Evolutionary conservation across 2,888 invertebrate species (phyloP), one percentile per base, ranked within the genome.

Genomic region (Eudemis profundana): DNA sequence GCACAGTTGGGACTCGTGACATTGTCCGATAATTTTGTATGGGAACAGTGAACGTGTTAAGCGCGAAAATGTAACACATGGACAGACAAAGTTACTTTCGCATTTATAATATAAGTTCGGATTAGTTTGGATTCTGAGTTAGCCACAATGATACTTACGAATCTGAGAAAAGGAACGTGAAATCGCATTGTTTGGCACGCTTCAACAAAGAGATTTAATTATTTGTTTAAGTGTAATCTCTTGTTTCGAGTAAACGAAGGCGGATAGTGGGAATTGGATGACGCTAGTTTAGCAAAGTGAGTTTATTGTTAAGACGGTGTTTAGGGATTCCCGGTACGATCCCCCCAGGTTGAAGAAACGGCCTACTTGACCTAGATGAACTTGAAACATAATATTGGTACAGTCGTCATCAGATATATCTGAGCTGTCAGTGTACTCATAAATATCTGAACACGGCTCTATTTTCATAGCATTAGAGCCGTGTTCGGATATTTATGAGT

Each of bases 141-240:
- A 14, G 15, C 38, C 38, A 53, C 14, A 23, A 12, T 14, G 38
- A 40, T 53, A n/a, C n/a, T n/a, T 21, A 8, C 53, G 15, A 7
- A 27, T 17, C 29, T 44, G 56, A 44, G 29, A 56, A 56, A 56
- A 29, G n/a, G 40, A 57, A 46, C 19, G 60, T 27, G 40, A 17
- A 49, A 17, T 27, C 56, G 17, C 63, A 56, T 42, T 33, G 29
- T 38, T 38, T 10, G 38, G 19, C 21, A 44, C 56, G 21, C 38
- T 21, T 29, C 21, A 57, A 63, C 63, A 63, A 56, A 23, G 56
- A 42, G 15, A 40, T 14, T 49, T 44, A 33, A 19, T 57, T 53
- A 36, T 53, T 57, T 63, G 47, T 54, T 56, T 54, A 54, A 44
- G 42, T 42, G 47, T 49, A 47, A 40, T 47, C 63, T 49, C 53